phyloP scores from a whole-genome alignment of 2,113 vertebrate species.

The Chunga burmeisteri region DNA sequence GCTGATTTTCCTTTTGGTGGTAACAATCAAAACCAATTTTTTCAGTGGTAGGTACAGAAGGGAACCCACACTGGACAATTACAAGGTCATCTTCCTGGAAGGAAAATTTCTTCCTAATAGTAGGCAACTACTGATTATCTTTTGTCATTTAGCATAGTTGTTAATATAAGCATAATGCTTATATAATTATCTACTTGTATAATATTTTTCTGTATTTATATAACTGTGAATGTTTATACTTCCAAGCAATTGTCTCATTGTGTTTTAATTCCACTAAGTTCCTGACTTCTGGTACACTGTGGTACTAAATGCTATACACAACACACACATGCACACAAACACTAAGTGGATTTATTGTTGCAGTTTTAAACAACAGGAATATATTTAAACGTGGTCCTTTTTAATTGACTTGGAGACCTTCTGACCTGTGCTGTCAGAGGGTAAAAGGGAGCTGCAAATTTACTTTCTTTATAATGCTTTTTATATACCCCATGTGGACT shows the following conservation, averaged over 20 bases:
- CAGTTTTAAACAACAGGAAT: not conserved
- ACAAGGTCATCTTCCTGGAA: not conserved
- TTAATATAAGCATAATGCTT: not conserved
- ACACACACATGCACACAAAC: not conserved
- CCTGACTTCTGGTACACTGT: not conserved
- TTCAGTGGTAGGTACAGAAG: not conserved
- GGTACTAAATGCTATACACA: fast-evolving
- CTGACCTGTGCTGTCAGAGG: not conserved
- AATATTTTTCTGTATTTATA: not conserved
- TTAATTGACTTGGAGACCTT: not conserved
- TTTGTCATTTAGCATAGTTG: not conserved
- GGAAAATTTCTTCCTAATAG: not conserved
- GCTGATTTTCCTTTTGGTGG: not conserved
- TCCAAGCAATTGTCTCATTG: not conserved
- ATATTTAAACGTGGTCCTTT: not conserved
- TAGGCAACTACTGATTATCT: not conserved
- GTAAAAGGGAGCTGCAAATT: not conserved
- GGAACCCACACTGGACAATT: not conserved
- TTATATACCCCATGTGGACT: not conserved
- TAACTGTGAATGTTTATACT: not conserved
- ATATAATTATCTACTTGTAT: not conserved
- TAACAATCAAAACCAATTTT: not conserved
- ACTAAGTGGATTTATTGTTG: not conserved
- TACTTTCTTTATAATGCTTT: not conserved
- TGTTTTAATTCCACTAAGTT: not conserved